Conservation (phyloP, 2,888 invertebrate species). For the Diarsia brunnea region DNA sequence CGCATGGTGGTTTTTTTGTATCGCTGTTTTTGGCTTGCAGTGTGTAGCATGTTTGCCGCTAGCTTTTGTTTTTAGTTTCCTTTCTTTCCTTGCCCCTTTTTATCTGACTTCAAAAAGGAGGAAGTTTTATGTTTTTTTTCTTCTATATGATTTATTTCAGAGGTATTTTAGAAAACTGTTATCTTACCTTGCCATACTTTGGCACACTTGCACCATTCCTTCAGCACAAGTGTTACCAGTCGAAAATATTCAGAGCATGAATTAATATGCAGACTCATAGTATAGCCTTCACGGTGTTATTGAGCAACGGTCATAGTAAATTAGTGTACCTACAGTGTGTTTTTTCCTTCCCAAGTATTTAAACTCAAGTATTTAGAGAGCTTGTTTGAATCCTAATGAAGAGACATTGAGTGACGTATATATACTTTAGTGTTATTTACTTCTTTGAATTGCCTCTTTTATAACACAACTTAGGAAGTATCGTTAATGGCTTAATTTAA, state of each 20-base stretch:
- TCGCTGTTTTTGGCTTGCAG: constrained; percentile 30
- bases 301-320: constrained; percentile 41
- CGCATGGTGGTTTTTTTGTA: constrained; percentile 48
- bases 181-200: background rate
- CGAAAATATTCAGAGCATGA: constrained; percentile 58
- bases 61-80: constrained; percentile 11
- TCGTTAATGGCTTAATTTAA: background rate
- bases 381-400: constrained; percentile 44
- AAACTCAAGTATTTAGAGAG: constrained; percentile 37
- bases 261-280: constrained; percentile 39
- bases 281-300: constrained; percentile 51
- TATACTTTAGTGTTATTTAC: constrained; percentile 1
- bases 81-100: constrained; percentile 4
- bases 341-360: constrained; percentile 53
- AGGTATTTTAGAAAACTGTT: constrained; percentile 20
- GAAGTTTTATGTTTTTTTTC: background rate
- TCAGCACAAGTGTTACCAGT: constrained; percentile 20
- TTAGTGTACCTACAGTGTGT: constrained; percentile 38
- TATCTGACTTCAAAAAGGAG: background rate
- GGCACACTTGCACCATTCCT: constrained; percentile 8
- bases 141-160: background rate
- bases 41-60: constrained; percentile 45
- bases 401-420: background rate
- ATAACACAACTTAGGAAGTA: background rate
- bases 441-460: background rate